Evolutionary conservation across 1,140 invertebrate genomes (phyloP).

Genomic region (Phthorimaea operculella): DNA sequence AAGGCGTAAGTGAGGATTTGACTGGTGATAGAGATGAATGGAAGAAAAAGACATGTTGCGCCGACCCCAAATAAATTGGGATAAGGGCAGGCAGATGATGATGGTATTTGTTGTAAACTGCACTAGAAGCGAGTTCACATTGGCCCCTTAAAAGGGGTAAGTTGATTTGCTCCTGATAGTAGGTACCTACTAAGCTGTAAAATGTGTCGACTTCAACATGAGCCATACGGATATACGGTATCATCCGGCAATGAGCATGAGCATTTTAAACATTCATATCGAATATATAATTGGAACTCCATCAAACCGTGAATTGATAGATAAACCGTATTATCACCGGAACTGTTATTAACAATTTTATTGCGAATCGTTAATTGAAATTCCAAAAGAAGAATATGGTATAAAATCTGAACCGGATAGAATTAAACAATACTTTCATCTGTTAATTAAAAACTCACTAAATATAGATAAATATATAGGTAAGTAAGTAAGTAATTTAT

Average conservation of each 20-base stretch:
- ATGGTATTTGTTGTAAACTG: no score
- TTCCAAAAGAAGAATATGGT: conserved; percentile 8
- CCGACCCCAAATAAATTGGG: no score
- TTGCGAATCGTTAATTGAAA: conserved; percentile 9
- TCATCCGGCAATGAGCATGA: not conserved
- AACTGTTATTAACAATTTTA: conserved; percentile 13
- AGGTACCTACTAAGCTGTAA: no score
- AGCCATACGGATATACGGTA: conserved; percentile 5
- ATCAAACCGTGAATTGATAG: conserved; percentile 8
- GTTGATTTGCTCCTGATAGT: no score
- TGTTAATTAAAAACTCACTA: not conserved
- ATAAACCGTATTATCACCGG: conserved; percentile 12
- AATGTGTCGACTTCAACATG: no score
- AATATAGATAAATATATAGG: not conserved
- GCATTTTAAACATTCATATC: not conserved
- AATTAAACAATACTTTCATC: not conserved
- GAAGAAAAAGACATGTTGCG: no score
- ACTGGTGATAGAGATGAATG: no score
- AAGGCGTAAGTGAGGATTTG: no score
- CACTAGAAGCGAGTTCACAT: no score
- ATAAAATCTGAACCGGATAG: not conserved
- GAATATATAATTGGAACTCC: conserved; percentile 11
- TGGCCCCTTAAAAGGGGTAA: no score
- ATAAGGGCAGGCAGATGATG: no score
- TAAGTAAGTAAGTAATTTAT: no score